Base-by-base conservation (phyloP, 2,888 invertebrate genomes). In the Ennomos quercinarius region DNA sequence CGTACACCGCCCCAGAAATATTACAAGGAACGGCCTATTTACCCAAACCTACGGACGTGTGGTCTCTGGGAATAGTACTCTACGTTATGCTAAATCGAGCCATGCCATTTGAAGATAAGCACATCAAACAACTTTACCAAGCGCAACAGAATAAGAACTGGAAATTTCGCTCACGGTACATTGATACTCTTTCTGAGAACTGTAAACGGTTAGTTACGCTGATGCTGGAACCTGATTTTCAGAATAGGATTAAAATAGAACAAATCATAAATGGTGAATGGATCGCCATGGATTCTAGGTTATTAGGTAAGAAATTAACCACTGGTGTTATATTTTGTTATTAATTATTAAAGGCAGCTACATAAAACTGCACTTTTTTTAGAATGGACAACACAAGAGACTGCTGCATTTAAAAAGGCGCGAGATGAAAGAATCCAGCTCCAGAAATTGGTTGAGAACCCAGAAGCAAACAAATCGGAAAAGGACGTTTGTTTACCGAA, bases 1-100 rank as follows among this genome's bases (percentile, higher is more conserved):
- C 97, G 0, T 98, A 98, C 76, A 97, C 96, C 0, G 96, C 98
- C 0, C 97, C 98, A 0, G 98, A 98, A 87, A 95, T 98, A 61
- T 88, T 98, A n/a, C 94, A 95, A 66, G 97, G 96, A 0, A 87
- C 94, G 3, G 95, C 96, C 0, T 96, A 96, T 76, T 93, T 93
- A 68, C 95, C 96, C 0, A 95, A 95, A 84, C 93, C 94, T 5
- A 94, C 95, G 0, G 98, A 98, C 77, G 85, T 97, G 34, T 98
- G 97, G 97, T 96, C 96, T 0, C 86, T 97, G 38, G 97, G 96
- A 0, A 93, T 96, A 4, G 95, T 98, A 5, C 87, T 97, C 0
- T 98, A 95, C 78, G 96, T 97, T 10, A 96, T 97, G 95, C 77
- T 97, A 3, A 97, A 97, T 77, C 95, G 96, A 76, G 95, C 96